These are phyloP conservation scores for Marisa cornuarietis DNA, from an alignment of 1,140 invertebrate genomes.

Conservation along the genomic window DNA sequence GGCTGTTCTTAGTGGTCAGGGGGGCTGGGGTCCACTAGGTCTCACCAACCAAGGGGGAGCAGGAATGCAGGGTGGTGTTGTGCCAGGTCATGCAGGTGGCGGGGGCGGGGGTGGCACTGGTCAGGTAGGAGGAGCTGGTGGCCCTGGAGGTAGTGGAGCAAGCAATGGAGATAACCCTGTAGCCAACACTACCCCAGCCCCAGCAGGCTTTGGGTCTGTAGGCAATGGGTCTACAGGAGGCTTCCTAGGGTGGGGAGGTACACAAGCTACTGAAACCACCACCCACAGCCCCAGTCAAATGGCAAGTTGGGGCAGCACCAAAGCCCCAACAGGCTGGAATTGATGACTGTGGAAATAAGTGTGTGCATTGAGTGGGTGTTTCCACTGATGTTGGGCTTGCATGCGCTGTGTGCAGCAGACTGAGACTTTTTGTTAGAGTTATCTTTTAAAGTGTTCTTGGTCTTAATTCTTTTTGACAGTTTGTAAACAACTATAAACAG, in stretches of 20 bases:
- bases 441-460: not conserved
- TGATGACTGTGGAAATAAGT: conserved; percentile 15
- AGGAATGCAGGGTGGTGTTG: conserved; percentile 27
- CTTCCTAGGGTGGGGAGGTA: conserved; percentile 31
- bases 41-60: conserved; percentile 42
- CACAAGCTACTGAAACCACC: conserved; percentile 22
- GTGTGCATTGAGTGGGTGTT: conserved; percentile 9
- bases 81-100: conserved; percentile 14
- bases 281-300: conserved; percentile 35
- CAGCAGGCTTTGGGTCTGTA: conserved; percentile 18
- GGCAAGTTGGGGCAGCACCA: conserved; percentile 24
- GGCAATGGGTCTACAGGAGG: conserved; percentile 28
- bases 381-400: not conserved
- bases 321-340: conserved; percentile 30
- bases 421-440: not conserved
- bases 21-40: conserved; percentile 52
- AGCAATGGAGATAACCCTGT: conserved; percentile 26
- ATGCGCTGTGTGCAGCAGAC: conserved; percentile 4
- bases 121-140: not conserved
- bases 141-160: conserved; percentile 19
- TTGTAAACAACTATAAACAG: not conserved
- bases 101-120: conserved; percentile 6
- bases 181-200: conserved; percentile 21
- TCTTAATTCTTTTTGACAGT: not conserved
- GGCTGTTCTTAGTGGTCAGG: conserved; percentile 52